Conservation (phyloP, 2,888 invertebrate species). For the Dysmachus trigonus region DNA sequence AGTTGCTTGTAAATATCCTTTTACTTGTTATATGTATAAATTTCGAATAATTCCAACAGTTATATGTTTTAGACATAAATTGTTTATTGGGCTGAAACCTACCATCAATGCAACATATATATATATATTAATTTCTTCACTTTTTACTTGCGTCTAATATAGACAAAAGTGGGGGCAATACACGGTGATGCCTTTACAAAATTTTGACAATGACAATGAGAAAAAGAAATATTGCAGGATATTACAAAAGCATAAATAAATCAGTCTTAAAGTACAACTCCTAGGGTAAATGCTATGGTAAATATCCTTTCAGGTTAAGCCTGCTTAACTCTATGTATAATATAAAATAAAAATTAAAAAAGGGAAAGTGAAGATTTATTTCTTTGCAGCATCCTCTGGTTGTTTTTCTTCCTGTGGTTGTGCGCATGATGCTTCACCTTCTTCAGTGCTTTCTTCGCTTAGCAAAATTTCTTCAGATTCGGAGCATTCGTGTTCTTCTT, state of each 20-base stretch:
- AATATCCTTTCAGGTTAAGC: neutral
- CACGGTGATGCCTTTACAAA: neutral
- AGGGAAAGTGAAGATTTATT: neutral
- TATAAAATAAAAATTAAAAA: neutral
- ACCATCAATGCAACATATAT: neutral
- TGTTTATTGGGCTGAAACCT: neutral
- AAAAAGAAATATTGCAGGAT: neutral
- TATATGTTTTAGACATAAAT: neutral
- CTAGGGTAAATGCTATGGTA: neutral
- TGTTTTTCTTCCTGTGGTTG: neutral
- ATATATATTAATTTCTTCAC: neutral
- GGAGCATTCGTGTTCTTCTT: slow-evolving; percentile 64
- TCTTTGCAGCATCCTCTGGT: neutral
- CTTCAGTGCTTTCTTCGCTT: slow-evolving; percentile 22
- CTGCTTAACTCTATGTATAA: neutral
- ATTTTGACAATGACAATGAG: neutral
- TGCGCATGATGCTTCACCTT: slow-evolving; percentile 4
- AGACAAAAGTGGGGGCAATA: slow-evolving; percentile 39
- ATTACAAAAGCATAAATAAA: slow-evolving; percentile 4
- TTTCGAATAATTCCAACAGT: neutral
- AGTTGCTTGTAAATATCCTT: neutral
- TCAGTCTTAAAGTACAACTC: slow-evolving; percentile 44
- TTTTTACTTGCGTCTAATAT: slow-evolving; percentile 44
- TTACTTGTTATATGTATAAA: neutral
- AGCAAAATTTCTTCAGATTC: slow-evolving; percentile 53